Base-by-base conservation (phyloP, 2,797 vertebrate species). In the Ammospiza maritima region DNA sequence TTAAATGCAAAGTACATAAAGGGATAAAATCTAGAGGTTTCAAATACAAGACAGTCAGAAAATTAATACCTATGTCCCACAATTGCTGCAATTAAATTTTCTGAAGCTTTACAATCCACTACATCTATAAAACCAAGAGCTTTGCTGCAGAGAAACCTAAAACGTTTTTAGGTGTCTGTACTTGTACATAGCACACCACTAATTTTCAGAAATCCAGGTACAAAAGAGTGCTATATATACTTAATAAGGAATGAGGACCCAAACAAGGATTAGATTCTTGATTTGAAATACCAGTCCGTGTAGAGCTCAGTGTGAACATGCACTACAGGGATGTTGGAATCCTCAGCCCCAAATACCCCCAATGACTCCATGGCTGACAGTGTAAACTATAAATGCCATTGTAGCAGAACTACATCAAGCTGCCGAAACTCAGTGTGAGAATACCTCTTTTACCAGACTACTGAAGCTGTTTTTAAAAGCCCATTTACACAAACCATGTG, bases 401-500 rank as follows among this genome's bases (percentile, higher is more conserved):
- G 2, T 8, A 58, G 30, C 38, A 84, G 30, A 62, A 44, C n/a
- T 51, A 70, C 21, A 62, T 13, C 18, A 86, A 30, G 26, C 26
- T 72, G 60, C 50, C 66, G 48, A 92, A 90, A 80, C 44, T 69
- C 19, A 27, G 7, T 2, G 1, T 53, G 32, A 34, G n/a, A 85
- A 54, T 65, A 77, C 6, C 11, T 73, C 18, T 67, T 79, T 74
- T 50, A 42, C 54, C 12, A 34, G 22, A 38, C 54, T 23, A 74
- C 44, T 21, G 19, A 93, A 67, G 16, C 34, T 64, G 6, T 34
- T 75, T 87, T 44, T 2, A 51, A 79, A 77, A 60, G 20, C 3
- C 0, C 45, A 4, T 13, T 27, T 57, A 53, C 18, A 45, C 12
- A 47, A 26, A 26, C 11, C 7, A 18, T 1, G n/a, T 51, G 66